These are phyloP conservation scores for Hyperopisus bebe DNA, from an alignment of 2,113 vertebrate species.

Conservation along the genomic window DNA sequence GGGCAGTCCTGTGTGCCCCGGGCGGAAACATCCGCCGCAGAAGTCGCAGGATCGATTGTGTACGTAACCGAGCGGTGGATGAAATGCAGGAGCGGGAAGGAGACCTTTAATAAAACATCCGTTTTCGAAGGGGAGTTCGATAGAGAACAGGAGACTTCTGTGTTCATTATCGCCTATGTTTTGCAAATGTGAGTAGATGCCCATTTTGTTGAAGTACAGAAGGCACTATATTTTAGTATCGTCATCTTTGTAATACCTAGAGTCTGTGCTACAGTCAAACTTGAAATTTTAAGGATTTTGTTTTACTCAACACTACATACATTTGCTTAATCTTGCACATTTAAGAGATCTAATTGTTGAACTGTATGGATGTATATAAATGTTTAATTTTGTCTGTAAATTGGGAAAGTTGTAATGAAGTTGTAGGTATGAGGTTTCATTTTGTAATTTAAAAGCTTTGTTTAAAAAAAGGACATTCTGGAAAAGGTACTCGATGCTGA, in stretches of 20 bases:
- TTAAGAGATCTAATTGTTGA: constrained; percentile 68
- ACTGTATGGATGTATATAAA: constrained; percentile 69
- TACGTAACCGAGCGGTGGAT: background rate
- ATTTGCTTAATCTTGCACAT: constrained; percentile 80
- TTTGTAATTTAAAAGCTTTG: constrained; percentile 71
- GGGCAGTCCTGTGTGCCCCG: background rate
- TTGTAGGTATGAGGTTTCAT: constrained; percentile 65
- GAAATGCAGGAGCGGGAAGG: background rate
- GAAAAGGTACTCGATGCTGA: constrained; percentile 41
- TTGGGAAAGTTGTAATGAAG: constrained; percentile 63
- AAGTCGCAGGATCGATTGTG: background rate
- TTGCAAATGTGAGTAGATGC: background rate
- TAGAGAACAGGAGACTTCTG: background rate
- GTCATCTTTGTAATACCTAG: constrained; percentile 67
- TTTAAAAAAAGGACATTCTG: constrained; percentile 73
- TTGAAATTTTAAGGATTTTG: constrained; percentile 64
- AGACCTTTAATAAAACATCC: background rate
- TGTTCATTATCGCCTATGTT: background rate
- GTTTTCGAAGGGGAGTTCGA: background rate
- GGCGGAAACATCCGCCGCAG: background rate
- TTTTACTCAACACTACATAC: constrained; percentile 67
- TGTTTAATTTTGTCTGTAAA: constrained; percentile 70
- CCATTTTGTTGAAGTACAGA: constrained; percentile 23
- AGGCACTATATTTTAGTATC: constrained; percentile 43
- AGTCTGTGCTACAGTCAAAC: constrained; percentile 67